Percentiles rank a stretch among this genome's conserved stretches.
Evolutionary conservation across 2,113 vertebrate species (phyloP).

Genomic region (Phylloscopus trochilus): DNA sequence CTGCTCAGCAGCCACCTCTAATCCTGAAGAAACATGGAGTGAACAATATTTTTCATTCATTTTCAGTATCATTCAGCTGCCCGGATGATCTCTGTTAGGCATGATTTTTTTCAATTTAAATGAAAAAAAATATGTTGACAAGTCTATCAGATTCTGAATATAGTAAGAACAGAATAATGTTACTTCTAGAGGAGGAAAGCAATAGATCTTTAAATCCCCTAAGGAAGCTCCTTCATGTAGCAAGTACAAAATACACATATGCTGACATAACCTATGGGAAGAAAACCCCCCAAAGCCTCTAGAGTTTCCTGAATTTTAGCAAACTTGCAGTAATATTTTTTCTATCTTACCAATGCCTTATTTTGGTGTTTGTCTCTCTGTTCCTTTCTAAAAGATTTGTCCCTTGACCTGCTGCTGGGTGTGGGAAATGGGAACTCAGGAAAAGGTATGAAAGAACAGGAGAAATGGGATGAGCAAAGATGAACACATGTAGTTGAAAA

Average conservation of each 20-base stretch:
- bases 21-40: not conserved
- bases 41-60: not conserved
- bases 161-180: not conserved
- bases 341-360: not conserved
- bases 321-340: not conserved
- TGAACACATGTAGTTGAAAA: not conserved
- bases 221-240: not conserved
- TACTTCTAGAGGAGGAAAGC: not conserved
- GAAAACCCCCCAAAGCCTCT: not conserved
- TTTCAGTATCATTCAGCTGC: not conserved
- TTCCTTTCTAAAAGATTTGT: not conserved
- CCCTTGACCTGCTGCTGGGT: not conserved
- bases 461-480: not conserved
- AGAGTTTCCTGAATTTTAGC: not conserved
- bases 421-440: not conserved
- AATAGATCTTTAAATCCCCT: not conserved
- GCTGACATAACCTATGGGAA: not conserved
- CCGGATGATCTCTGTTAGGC: not conserved
- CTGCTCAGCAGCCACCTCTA: not conserved
- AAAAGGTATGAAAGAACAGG: not conserved
- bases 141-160: not conserved
- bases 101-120: not conserved
- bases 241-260: not conserved
- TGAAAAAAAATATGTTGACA: not conserved
- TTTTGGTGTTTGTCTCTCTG: not conserved